Evolutionary conservation across 2,888 invertebrate species (phyloP).

Genomic region (Tigriopus californicus): DNA sequence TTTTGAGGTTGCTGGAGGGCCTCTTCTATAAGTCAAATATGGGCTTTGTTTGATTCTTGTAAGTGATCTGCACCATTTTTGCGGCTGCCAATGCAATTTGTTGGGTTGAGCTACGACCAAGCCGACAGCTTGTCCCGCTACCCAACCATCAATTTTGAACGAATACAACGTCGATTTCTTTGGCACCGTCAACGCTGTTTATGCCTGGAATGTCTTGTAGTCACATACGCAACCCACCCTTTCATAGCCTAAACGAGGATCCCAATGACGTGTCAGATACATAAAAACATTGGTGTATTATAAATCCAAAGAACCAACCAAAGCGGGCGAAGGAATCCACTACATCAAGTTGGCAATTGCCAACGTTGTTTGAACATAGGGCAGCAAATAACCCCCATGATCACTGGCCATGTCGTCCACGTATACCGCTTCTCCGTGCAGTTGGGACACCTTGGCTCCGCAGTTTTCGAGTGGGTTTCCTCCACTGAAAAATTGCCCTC

Average conservation of each 20-base stretch:
- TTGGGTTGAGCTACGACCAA: constrained; percentile 46
- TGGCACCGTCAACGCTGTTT: too few species aligned
- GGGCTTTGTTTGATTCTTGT: constrained; percentile 30
- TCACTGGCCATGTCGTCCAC: constrained; percentile 42
- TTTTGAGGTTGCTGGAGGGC: neutral
- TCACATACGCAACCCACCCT: too few species aligned
- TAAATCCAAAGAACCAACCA: constrained; percentile 24
- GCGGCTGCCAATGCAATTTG: constrained; percentile 40
- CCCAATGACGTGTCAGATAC: too few species aligned
- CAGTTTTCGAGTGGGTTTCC: too few species aligned
- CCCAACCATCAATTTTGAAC: constrained; percentile 25
- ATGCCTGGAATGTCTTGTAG: too few species aligned
- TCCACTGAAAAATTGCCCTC: constrained; percentile 51
- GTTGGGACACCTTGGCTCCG: too few species aligned
- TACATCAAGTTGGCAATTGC: constrained; percentile 29
- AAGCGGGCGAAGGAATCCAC: constrained; percentile 45
- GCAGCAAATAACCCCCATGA: too few species aligned
- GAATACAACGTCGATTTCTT: too few species aligned
- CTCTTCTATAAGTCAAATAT: constrained; percentile 16
- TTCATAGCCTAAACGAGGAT: too few species aligned
- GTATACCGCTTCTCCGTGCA: constrained; percentile 54
- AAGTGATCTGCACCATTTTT: constrained; percentile 37
- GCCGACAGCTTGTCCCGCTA: constrained; percentile 57
- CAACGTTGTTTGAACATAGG: constrained; percentile 43
- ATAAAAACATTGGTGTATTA: too few species aligned